These are phyloP conservation scores for Petromus typicus DNA, from an alignment of 2,113 vertebrate genomes.

Conservation along the genomic window DNA sequence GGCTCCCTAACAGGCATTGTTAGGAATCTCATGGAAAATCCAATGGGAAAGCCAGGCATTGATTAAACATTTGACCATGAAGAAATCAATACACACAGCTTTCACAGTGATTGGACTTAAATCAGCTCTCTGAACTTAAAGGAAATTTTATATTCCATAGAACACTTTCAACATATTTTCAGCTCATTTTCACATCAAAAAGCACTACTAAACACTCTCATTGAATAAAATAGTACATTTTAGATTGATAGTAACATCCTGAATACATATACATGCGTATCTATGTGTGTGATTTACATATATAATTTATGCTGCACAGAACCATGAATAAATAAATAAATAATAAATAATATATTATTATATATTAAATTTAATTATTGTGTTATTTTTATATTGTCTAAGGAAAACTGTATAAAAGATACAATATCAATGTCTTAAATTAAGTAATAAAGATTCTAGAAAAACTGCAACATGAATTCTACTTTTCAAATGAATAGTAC, in stretches of 20 bases:
- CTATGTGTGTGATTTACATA: background rate
- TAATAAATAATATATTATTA: background rate
- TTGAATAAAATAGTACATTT: background rate
- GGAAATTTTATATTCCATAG: conserved; percentile 28
- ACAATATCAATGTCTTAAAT: background rate
- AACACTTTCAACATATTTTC: background rate
- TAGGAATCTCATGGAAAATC: conserved; percentile 3
- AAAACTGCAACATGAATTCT: background rate
- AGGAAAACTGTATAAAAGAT: background rate
- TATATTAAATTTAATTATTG: background rate
- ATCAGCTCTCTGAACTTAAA: background rate
- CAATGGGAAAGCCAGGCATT: background rate
- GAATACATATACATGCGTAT: background rate
- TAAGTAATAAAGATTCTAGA: conserved; percentile 37
- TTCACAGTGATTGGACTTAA: background rate
- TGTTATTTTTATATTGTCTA: background rate
- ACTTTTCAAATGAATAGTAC: conserved; percentile 2
- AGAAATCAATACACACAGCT: background rate
- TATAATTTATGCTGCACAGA: background rate
- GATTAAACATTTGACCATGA: background rate
- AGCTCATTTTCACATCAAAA: conserved; percentile 30
- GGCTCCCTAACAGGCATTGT: background rate
- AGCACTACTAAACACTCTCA: background rate
- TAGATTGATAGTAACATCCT: background rate
- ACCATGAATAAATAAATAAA: no score